Evolutionary conservation across 2,113 vertebrate genomes (phyloP), one percentile per base, ranked within the genome.

Genomic region (Saccopteryx leptura): DNA sequence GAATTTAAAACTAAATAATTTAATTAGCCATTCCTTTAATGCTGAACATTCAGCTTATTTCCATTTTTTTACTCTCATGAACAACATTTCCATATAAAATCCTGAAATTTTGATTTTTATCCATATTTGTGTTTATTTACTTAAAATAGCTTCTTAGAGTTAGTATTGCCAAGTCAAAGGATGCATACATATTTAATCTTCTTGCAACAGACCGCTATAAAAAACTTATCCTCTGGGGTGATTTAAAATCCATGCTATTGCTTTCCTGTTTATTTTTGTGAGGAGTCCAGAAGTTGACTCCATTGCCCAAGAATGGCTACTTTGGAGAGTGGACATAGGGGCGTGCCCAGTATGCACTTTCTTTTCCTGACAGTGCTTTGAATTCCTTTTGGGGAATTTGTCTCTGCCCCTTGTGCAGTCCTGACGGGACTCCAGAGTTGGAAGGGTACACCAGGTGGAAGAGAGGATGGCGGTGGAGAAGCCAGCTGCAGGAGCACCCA

Each of bases 81-180:
- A 26, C 26, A 95, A 31, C 6, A 39, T 21, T 50, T 76, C 31
- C 58, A 54, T 48, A 76, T 76, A 84, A 88, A 90, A 74, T 76
- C 66, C 76, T 91, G 28, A 33, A 61, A 79, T 21, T 80, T 52
- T 92, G 39, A 61, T 80, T 88, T 81, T 86, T 61, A 61, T 92
- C 61, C 54, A 11, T 46, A 80, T 87, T 65, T 84, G 5, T 63
- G 28, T 71, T 88, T 72, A 58, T 66, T 95, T 84, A 78, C 24
- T 65, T 76, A 79, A 90, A 84, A 61, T 72, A 56, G 48, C 71
- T 91, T 84, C 88, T 58, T 83, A 76, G 79, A 84, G 84, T n/a
- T 68, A 63, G 50, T 33, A 18, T 6, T 88, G 26, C 33, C 66
- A 85, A 88, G 48, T 76, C 54, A 86, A 83, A 83, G 23, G 17